Evolutionary conservation across 2,797 vertebrate genomes (phyloP).

Genomic region (Tokudaia tokunoshimensis): DNA sequence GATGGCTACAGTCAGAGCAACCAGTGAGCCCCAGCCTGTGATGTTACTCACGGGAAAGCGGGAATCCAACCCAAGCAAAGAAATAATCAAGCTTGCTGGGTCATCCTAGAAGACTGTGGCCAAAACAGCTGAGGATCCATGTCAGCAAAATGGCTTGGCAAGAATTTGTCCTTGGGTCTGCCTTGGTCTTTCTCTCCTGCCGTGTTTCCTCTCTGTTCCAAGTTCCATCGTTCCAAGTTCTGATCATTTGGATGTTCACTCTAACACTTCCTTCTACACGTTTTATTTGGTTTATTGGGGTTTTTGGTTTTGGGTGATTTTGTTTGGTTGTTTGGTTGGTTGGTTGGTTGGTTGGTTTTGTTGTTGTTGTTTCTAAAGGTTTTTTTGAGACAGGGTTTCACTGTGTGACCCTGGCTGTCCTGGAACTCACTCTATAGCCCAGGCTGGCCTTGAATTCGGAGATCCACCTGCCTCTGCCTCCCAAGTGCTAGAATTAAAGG

Average conservation of each 20-base stretch:
- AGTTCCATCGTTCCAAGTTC: not conserved
- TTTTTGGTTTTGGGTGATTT: not conserved
- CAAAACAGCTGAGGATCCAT: slow-evolving; percentile 3
- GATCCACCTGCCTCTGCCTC: too few species aligned
- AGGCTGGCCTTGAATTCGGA: too few species aligned
- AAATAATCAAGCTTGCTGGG: not conserved
- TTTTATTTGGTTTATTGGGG: not conserved
- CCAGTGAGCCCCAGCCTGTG: not conserved
- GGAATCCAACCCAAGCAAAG: slow-evolving; percentile 37
- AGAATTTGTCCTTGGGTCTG: not conserved
- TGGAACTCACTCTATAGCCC: not conserved
- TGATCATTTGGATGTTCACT: not conserved
- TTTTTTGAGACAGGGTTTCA: not conserved
- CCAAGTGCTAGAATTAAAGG: not conserved
- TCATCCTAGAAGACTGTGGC: slow-evolving; percentile 46
- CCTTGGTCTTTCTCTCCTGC: not conserved
- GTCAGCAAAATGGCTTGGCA: slow-evolving; percentile 24
- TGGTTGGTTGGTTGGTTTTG: not conserved
- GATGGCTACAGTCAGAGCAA: not conserved
- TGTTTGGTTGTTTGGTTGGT: not conserved
- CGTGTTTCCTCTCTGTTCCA: not conserved
- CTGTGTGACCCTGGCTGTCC: not conserved
- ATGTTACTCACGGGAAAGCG: slow-evolving; percentile 34
- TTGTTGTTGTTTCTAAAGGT: not conserved
- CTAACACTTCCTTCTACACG: slow-evolving; percentile 32